phyloP scores from a whole-genome alignment of 30 jellyfish, hydroid and myxozoan species.

The Aurelia coerulea region DNA sequence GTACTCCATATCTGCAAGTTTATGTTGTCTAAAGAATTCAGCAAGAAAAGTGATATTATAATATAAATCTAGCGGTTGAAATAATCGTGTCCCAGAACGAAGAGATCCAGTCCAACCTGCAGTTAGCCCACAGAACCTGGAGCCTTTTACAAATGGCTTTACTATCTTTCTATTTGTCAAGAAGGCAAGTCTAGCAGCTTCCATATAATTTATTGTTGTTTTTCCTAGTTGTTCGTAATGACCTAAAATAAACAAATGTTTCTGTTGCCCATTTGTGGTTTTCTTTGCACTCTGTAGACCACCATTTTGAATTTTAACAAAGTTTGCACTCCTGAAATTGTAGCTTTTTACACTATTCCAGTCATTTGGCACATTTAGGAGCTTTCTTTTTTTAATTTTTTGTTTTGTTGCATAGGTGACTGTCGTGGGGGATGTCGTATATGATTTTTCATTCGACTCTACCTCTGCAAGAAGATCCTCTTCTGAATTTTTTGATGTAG shows the following conservation, averaged over 20 bases:
- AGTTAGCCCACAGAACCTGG: constrained; percentile 90
- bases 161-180: constrained; percentile 69
- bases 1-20: constrained; percentile 64
- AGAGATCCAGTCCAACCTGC: constrained; percentile 93
- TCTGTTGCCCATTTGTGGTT: background rate
- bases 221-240: constrained; percentile 99
- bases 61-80: constrained; percentile 81
- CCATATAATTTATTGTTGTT: constrained; percentile 81
- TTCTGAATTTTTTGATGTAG: background rate
- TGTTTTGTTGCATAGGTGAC: background rate
- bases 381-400: background rate
- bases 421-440: background rate
- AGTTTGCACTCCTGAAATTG: constrained; percentile 29
- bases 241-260: constrained; percentile 81
- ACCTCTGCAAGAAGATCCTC: background rate
- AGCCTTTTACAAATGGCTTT: constrained; percentile 84
- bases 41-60: constrained; percentile 66
- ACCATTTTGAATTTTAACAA: constrained; percentile 9
- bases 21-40: constrained; percentile 21
- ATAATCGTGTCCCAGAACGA: constrained; percentile 83
- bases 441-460: background rate
- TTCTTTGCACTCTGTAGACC: constrained; percentile 7
- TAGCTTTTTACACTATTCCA: constrained; percentile 23
- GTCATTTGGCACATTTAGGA: background rate
- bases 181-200: constrained; percentile 87